Evolutionary conservation across 92 coral and sea anemone genomes (phyloP).

Genomic region (Diadumene lineata): DNA sequence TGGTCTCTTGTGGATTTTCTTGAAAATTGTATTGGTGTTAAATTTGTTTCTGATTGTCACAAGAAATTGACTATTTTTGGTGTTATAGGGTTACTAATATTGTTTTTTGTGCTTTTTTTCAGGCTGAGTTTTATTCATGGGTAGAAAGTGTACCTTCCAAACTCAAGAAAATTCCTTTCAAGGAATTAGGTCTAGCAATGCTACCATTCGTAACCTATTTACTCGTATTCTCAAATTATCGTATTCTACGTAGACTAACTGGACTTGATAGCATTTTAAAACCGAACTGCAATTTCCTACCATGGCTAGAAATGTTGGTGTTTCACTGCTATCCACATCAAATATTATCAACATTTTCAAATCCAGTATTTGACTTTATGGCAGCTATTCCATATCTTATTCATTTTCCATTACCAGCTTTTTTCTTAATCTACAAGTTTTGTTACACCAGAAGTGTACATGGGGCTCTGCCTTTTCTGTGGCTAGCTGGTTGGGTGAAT

Average conservation of each 20-base stretch:
- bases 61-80: neutral
- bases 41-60: too few species aligned
- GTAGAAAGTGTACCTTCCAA: slow-evolving; percentile 81
- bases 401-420: slow-evolving; percentile 90
- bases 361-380: slow-evolving; percentile 90
- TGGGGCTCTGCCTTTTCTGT: slow-evolving; percentile 84
- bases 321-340: slow-evolving; percentile 98
- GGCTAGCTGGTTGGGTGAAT: slow-evolving; percentile 99
- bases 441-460: slow-evolving; percentile 72
- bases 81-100: neutral
- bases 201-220: slow-evolving; percentile 79
- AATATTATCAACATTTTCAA: slow-evolving; percentile 93
- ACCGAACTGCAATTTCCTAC: slow-evolving; percentile 87
- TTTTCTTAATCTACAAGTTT: slow-evolving; percentile 81
- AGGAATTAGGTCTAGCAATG: slow-evolving; percentile 61
- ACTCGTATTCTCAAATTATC: slow-evolving; percentile 82
- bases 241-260: slow-evolving; percentile 67
- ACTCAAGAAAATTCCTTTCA: slow-evolving; percentile 78
- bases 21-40: too few species aligned
- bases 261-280: slow-evolving; percentile 79
- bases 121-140: slow-evolving; percentile 94
- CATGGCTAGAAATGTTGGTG: slow-evolving; percentile 91
- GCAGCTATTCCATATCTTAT: slow-evolving; percentile 95
- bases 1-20: too few species aligned
- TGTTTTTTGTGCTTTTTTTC: neutral